Evolutionary conservation across 2,888 invertebrate genomes (phyloP).

Genomic region (Gari tellinella): DNA sequence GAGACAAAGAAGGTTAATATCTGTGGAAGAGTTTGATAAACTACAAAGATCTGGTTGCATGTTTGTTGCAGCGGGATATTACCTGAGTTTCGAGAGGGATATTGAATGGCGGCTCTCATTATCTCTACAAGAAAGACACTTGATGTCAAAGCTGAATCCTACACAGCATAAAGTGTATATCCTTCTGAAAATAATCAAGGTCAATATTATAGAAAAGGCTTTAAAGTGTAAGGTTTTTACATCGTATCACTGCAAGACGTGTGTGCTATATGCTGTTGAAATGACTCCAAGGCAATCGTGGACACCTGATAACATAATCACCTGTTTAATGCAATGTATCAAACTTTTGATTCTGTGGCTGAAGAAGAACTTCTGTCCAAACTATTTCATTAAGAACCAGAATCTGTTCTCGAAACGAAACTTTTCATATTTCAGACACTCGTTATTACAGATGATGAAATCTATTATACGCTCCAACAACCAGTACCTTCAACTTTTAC

Average conservation of each 20-base stretch:
- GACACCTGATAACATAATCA: neutral
- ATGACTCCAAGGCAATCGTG: neutral
- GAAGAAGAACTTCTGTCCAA: slow-evolving; percentile 2
- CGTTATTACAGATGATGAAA: too few species aligned
- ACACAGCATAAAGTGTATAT: slow-evolving; percentile 27
- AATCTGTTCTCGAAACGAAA: slow-evolving; percentile 4
- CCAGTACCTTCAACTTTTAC: too few species aligned
- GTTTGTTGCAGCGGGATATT: too few species aligned
- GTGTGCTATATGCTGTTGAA: neutral
- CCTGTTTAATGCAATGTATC: neutral
- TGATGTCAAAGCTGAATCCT: slow-evolving; percentile 26
- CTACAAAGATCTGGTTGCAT: too few species aligned
- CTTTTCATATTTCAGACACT: too few species aligned
- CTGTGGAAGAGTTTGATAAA: too few species aligned
- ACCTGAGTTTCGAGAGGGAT: too few species aligned
- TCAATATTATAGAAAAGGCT: slow-evolving; percentile 1
- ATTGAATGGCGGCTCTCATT: slow-evolving; percentile 32
- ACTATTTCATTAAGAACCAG: slow-evolving; percentile 3
- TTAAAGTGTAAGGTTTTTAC: neutral
- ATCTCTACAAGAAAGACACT: slow-evolving; percentile 18
- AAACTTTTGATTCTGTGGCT: neutral
- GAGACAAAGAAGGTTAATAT: too few species aligned
- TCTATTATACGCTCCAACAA: too few species aligned
- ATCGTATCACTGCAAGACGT: slow-evolving; percentile 8
- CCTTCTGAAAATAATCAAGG: slow-evolving; percentile 27